Percentiles rank a stretch among this genome's conserved stretches.
These are phyloP conservation scores for Microtus montanus DNA, from an alignment of 2,113 vertebrate species.

Conservation along the genomic window DNA sequence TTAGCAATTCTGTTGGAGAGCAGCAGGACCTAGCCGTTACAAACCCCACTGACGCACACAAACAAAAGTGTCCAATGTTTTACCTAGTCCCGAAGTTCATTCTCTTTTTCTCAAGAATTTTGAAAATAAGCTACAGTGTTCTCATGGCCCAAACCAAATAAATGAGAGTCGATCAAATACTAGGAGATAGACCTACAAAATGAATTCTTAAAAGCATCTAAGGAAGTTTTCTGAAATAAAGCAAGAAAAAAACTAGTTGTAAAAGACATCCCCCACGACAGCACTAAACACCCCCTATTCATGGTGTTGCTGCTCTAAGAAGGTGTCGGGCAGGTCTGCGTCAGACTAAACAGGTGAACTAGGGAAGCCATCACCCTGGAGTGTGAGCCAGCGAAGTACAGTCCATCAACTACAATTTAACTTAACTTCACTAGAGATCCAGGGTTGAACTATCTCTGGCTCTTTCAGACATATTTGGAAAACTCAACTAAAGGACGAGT, in stretches of 20 bases:
- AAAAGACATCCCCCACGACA: not conserved
- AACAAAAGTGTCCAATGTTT: not conserved
- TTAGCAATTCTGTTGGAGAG: constrained; percentile 28
- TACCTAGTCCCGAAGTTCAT: not conserved
- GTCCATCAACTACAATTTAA: not conserved
- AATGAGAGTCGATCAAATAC: not conserved
- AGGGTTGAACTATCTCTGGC: constrained; percentile 29
- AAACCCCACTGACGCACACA: not conserved
- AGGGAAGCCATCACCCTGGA: not conserved
- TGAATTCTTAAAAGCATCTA: not conserved
- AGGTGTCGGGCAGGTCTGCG: constrained; percentile 14
- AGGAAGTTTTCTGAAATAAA: constrained; percentile 24
- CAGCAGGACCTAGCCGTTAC: not conserved
- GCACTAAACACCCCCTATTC: constrained; percentile 3
- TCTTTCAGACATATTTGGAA: not conserved
- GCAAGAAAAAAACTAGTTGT: not conserved
- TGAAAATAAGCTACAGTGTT: constrained; percentile 3
- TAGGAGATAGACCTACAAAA: not conserved
- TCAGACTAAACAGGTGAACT: constrained; percentile 58
- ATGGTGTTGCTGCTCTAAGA: not conserved
- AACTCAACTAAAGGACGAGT: constrained; percentile 60
- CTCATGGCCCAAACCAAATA: constrained; percentile 16
- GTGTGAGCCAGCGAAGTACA: not conserved
- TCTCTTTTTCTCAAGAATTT: not conserved
- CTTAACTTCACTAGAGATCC: constrained; percentile 72